Evolutionary conservation across 2,888 invertebrate species (phyloP), one percentile per base, ranked within the genome.

Genomic region (Ophraella communa): DNA sequence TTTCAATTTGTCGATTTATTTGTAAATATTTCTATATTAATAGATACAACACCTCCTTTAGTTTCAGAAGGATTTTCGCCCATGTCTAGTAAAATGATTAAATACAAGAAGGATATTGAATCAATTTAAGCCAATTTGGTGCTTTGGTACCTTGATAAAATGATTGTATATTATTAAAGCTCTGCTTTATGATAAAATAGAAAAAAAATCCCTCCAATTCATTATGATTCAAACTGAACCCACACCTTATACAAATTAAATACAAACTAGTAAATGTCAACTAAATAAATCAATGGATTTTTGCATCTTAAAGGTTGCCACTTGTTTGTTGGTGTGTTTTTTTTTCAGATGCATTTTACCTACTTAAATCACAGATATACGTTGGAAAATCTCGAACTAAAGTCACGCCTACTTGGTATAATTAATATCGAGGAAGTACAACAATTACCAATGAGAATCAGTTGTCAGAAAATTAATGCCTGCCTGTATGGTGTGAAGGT

Each of bases 391-490:
- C 8, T 45, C 45, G 21, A 20, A 20, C 45, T 11, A 21, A 45
- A 45, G n/a, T 5, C 8, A 51, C 27, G 49, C 49, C 49, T 24
- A 24, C 17, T 27, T 17, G 14, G 14, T 51, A 17, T 51, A 51
- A 51, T 51, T 51, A 27, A 17, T 27, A 51, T 27, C 17, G 8
- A 24, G 24, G 49, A 14, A 51, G 10, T 51, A 27, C 17, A 1
- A 51, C 27, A 51, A 51, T 51, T 51, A 51, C 27, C 27, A 51
- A 51, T 51, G 27, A 17, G 49, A 51, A 51, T 51, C 14, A 17
- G n/a, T 49, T 24, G 49, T 49, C 47, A 47, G 47, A 47, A 14
- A 51, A 51, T 49, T 54, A 54, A 35, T 54, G 17, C 20, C 21
- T 21, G 24, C 24, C 14, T 39, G 23, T 39, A 20, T 35, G 23